phyloP scores from a whole-genome alignment of 2,797 vertebrate genomes.

The Hozukius guyotensis region DNA sequence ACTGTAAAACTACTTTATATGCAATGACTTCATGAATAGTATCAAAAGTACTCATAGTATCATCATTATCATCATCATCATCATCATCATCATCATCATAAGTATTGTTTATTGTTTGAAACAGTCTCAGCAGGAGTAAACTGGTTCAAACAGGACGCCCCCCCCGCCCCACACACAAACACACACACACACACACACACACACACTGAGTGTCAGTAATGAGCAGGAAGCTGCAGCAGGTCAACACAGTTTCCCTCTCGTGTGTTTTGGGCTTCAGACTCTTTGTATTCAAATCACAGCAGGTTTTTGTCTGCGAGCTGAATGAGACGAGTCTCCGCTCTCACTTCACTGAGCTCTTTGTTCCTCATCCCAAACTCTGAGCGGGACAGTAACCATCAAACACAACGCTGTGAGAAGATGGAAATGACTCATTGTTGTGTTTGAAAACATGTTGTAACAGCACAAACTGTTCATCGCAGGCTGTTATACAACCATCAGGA shows the following conservation, averaged over 20 bases:
- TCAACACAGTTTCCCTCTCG: background rate
- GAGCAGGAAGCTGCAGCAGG: slow-evolving; percentile 38
- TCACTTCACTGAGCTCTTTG: slow-evolving; percentile 50
- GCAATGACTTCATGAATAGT: background rate
- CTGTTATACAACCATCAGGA: background rate
- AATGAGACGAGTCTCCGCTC: slow-evolving; percentile 8
- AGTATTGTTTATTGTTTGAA: background rate
- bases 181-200: background rate
- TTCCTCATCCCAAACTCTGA: slow-evolving; percentile 10
- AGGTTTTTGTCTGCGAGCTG: slow-evolving; percentile 20
- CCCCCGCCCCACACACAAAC: background rate
- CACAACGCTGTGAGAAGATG: background rate
- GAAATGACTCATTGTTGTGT: slow-evolving; percentile 21
- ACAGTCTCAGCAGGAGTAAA: background rate
- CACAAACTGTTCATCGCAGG: background rate
- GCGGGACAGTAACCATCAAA: slow-evolving; percentile 20
- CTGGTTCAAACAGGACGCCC: background rate
- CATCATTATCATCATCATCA: background rate
- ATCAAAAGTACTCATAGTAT: background rate
- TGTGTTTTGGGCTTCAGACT: background rate
- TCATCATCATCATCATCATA: background rate
- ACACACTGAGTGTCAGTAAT: slow-evolving; percentile 4
- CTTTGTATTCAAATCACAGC: slow-evolving; percentile 44
- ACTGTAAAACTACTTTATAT: background rate
- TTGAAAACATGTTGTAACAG: background rate